phyloP scores from a whole-genome alignment of 2,113 vertebrate genomes.

The Spilogale gracilis region DNA sequence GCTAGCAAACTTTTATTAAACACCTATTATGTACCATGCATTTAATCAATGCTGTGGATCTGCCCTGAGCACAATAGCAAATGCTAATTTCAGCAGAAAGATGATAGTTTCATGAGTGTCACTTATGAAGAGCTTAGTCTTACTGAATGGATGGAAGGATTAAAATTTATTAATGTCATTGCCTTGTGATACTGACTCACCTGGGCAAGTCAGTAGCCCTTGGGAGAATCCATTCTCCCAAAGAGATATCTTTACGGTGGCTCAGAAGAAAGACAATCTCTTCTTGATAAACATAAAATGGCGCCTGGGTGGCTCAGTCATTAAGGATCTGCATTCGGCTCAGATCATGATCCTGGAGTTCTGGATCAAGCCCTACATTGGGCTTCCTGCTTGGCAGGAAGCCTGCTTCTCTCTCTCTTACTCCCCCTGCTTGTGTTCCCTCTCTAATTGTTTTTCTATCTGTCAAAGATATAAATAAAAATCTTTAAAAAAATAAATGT shows the following conservation, averaged over 20 bases:
- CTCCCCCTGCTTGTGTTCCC: too few relatives aligned
- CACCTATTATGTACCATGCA: not conserved
- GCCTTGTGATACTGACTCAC: not conserved
- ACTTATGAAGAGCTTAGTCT: not conserved
- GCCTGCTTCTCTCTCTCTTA: too few relatives aligned
- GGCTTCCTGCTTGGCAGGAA: too few relatives aligned
- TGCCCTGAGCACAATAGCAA: not conserved
- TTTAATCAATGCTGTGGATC: not conserved
- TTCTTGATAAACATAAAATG: slow-evolving; percentile 10
- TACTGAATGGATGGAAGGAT: not conserved
- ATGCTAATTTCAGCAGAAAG: not conserved
- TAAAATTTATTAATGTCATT: not conserved
- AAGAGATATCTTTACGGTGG: not conserved
- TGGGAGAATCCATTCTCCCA: not conserved
- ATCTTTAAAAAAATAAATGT: not conserved
- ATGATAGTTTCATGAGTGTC: not conserved
- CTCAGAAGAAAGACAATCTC: not conserved
- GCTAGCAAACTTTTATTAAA: not conserved
- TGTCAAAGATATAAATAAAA: too few relatives aligned
- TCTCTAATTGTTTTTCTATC: too few relatives aligned
- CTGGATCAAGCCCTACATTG: too few relatives aligned
- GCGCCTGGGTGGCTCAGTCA: too few relatives aligned
- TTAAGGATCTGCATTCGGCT: too few relatives aligned
- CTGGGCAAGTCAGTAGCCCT: not conserved
- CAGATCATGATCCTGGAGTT: too few relatives aligned